Evolutionary conservation across 2,797 vertebrate genomes (phyloP).

Genomic region (Gymnoscopelus microlampas): DNA sequence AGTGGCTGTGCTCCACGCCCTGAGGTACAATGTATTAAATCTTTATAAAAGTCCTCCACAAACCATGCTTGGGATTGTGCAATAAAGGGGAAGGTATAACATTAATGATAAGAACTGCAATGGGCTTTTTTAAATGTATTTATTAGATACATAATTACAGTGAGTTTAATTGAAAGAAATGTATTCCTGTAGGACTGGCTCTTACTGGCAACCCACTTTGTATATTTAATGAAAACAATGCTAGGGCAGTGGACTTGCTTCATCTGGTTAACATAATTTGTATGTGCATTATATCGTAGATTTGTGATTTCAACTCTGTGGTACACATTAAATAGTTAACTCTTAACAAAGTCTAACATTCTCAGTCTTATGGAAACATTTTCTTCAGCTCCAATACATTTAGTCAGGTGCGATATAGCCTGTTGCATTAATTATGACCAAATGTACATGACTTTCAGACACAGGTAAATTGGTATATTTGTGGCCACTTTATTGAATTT

Average conservation of each 20-base stretch:
- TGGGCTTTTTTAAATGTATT: slow-evolving; percentile 23
- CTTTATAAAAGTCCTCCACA: slow-evolving; percentile 20
- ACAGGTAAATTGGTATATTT: slow-evolving; percentile 34
- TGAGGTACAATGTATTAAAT: slow-evolving; percentile 21
- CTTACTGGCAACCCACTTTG: slow-evolving; percentile 44
- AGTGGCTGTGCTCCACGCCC: slow-evolving; percentile 39
- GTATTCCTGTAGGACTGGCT: slow-evolving; percentile 60
- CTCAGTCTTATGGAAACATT: slow-evolving; percentile 28
- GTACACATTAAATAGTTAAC: slow-evolving; percentile 80
- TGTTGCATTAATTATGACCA: not conserved
- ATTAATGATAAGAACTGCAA: slow-evolving; percentile 4
- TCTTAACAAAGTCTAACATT: slow-evolving; percentile 51
- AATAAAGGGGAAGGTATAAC: slow-evolving; percentile 21
- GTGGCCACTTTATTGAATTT: slow-evolving; percentile 65
- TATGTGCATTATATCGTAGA: slow-evolving; percentile 77
- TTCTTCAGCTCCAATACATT: not conserved
- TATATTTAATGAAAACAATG: slow-evolving; percentile 18
- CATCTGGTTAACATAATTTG: slow-evolving; percentile 72
- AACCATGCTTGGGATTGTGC: slow-evolving; percentile 40
- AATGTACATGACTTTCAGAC: slow-evolving; percentile 3
- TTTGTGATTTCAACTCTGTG: slow-evolving; percentile 79
- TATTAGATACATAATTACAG: slow-evolving; percentile 16
- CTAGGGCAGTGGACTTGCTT: slow-evolving; percentile 65
- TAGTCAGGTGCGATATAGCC: no score
- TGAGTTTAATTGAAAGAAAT: slow-evolving; percentile 48